Percentiles rank a stretch among this genome's conserved stretches.
Evolutionary conservation across 2,113 vertebrate species (phyloP).

Genomic region (Glaucidium brasilianum): DNA sequence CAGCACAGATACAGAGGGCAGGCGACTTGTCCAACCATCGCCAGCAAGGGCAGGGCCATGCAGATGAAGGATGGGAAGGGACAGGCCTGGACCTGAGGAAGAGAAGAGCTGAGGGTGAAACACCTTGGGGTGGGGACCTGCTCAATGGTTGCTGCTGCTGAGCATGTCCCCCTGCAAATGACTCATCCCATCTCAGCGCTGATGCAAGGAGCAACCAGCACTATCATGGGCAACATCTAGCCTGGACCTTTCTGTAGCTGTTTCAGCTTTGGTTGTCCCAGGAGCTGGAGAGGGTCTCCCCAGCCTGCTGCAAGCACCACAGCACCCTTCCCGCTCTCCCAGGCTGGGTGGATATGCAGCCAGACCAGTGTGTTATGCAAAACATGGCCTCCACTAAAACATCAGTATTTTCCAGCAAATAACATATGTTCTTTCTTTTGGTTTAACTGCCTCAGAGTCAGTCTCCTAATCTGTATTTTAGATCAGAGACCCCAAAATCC

Average conservation of each 20-base stretch:
- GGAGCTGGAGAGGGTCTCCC: neutral
- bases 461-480: neutral
- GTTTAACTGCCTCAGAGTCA: neutral
- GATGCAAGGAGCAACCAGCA: neutral
- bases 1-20: neutral
- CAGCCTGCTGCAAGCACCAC: neutral
- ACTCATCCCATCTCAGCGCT: neutral
- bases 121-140: neutral
- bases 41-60: neutral
- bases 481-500: neutral
- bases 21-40: neutral
- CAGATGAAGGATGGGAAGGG: neutral
- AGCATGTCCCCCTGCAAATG: neutral
- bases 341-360: neutral
- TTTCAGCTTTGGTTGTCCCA: neutral
- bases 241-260: neutral
- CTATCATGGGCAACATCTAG: accelerated
- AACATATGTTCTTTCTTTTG: neutral
- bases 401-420: neutral
- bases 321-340: neutral
- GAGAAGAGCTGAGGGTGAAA: neutral
- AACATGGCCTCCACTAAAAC: neutral
- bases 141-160: neutral
- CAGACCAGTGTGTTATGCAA: neutral
- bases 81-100: neutral